phyloP scores from a whole-genome alignment of 2,797 vertebrate species.

The Borostomias antarcticus region DNA sequence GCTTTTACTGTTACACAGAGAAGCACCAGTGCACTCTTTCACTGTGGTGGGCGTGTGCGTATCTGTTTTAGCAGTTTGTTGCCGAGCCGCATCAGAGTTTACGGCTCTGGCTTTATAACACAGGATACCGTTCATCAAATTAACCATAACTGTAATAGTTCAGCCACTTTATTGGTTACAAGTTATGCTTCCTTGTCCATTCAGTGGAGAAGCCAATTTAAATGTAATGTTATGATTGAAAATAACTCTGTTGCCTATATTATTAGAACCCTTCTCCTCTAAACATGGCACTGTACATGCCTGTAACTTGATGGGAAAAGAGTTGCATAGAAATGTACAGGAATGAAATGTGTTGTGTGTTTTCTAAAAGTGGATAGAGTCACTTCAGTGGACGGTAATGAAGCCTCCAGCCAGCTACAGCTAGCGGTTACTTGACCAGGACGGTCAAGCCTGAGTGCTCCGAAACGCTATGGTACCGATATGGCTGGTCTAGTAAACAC shows the following conservation, averaged over 20 bases:
- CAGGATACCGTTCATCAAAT: constrained; percentile 50
- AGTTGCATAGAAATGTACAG: not conserved
- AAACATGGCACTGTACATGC: not conserved
- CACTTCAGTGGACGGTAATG: not conserved
- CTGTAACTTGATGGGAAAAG: not conserved
- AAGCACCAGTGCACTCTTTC: constrained; percentile 52
- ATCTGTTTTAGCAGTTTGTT: constrained; percentile 64
- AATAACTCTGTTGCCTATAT: not conserved
- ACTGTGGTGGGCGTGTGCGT: constrained; percentile 53
- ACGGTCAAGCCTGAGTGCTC: not conserved
- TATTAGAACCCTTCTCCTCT: not conserved
- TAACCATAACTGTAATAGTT: constrained; percentile 31
- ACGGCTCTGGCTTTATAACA: constrained; percentile 42
- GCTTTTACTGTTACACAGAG: constrained; percentile 53
- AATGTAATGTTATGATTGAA: constrained; percentile 23
- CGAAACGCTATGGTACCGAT: not conserved
- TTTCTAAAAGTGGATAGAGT: not conserved
- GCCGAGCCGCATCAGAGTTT: constrained; percentile 38
- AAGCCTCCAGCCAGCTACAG: not conserved
- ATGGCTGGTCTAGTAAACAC: not conserved
- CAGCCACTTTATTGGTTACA: constrained; percentile 20
- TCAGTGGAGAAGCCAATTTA: constrained; percentile 11
- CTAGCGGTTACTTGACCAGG: too few species aligned
- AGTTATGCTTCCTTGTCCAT: constrained; percentile 29
- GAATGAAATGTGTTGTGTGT: not conserved